A percentile compares a stretch with the other conserved stretches of the same genome.
phyloP scores from a whole-genome alignment of 2,797 vertebrate species.

The Trichosurus vulpecula region DNA sequence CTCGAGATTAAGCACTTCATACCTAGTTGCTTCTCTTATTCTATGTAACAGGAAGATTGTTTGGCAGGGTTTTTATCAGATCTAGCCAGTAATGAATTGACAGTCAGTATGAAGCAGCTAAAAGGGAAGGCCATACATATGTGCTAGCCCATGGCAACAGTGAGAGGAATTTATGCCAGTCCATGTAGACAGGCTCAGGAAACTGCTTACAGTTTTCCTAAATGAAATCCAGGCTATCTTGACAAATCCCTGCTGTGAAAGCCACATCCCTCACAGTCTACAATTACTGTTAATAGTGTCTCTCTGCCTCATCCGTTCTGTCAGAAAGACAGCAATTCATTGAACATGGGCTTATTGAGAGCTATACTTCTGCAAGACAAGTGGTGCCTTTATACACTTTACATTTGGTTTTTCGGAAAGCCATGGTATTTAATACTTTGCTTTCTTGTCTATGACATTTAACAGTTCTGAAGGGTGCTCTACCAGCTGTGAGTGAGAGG shows the following conservation, averaged over 20 bases:
- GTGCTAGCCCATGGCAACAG: background rate
- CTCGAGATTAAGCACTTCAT: conserved; percentile 57
- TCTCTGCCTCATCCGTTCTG: conserved; percentile 7
- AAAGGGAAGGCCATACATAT: background rate
- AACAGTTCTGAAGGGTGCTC: background rate
- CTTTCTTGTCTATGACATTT: conserved; percentile 13
- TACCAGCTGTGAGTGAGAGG: background rate
- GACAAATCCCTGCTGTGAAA: conserved; percentile 61
- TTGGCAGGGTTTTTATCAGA: conserved; percentile 49
- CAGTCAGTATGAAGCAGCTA: conserved; percentile 25
- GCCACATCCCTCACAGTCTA: background rate
- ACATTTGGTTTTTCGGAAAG: conserved; percentile 8
- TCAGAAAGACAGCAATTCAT: conserved; percentile 50
- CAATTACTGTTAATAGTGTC: background rate
- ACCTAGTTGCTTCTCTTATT: conserved; percentile 42
- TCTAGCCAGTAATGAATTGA: conserved; percentile 26
- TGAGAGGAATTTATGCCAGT: background rate
- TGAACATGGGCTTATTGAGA: background rate
- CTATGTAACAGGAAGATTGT: background rate
- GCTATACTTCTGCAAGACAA: conserved; percentile 18
- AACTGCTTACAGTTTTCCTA: background rate
- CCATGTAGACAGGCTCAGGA: background rate
- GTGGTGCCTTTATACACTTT: conserved; percentile 28
- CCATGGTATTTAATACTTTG: background rate
- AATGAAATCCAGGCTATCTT: background rate